These are phyloP conservation scores for Sipha maydis DNA, from an alignment of 2,888 invertebrate species.

Conservation along the genomic window DNA sequence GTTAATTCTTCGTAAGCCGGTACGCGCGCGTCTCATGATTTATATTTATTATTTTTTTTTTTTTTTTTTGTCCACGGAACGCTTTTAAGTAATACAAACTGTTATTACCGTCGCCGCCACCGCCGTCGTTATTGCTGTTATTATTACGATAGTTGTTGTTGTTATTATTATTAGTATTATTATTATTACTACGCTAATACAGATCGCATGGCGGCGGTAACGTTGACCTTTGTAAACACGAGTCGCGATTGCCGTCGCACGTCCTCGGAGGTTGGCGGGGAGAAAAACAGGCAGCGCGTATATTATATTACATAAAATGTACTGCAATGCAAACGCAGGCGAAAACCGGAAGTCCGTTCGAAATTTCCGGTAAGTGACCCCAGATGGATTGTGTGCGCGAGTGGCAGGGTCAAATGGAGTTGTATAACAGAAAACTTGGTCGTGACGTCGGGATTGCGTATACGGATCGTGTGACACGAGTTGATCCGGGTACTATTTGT, in stretches of 20 bases:
- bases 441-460: conserved; percentile 13
- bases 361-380: conserved; percentile 43
- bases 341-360: conserved; percentile 39
- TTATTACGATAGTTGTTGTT: background rate
- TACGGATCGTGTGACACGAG: conserved; percentile 44
- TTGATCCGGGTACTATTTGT: conserved; percentile 35
- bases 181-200: background rate
- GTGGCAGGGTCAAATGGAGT: background rate
- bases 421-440: conserved; percentile 38
- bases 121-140: background rate
- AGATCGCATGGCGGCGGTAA: background rate
- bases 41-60: background rate
- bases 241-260: background rate
- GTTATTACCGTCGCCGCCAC: too few species aligned
- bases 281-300: background rate
- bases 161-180: background rate
- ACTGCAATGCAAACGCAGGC: background rate
- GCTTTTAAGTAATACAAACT: too few species aligned
- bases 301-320: background rate
- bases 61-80: too few species aligned
- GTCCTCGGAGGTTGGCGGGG: background rate
- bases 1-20: background rate
- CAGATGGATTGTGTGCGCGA: background rate
- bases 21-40: background rate
- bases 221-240: background rate